phyloP scores from a whole-genome alignment of 2,113 vertebrate genomes.

The Solenodon paradoxus region DNA sequence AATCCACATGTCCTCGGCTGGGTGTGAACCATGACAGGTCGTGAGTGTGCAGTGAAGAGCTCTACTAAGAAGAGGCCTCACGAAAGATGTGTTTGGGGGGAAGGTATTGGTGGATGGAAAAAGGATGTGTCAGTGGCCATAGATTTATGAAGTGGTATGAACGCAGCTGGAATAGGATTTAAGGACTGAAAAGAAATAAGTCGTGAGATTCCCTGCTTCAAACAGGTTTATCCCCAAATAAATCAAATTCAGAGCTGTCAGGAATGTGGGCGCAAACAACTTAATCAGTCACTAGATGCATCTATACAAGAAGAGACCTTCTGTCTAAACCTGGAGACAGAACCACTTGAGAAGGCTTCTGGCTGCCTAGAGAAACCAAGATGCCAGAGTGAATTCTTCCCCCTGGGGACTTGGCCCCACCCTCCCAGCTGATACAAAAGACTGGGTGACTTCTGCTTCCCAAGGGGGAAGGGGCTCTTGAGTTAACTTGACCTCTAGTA shows the following conservation, averaged over 20 bases:
- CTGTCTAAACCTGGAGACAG: neutral
- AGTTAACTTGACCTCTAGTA: too few species aligned
- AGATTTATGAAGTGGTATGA: constrained; percentile 19
- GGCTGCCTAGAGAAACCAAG: neutral
- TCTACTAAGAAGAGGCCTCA: neutral
- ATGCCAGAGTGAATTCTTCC: neutral
- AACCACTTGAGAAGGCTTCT: neutral
- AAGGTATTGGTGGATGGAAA: neutral
- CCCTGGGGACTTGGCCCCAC: neutral
- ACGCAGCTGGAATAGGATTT: neutral
- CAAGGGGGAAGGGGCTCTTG: accelerated
- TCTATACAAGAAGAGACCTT: neutral
- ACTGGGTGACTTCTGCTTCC: neutral
- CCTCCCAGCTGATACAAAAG: neutral
- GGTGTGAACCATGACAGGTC: accelerated
- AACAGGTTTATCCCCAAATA: constrained; percentile 51
- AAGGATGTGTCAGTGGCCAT: neutral
- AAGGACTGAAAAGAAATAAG: constrained; percentile 5
- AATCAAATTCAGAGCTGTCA: neutral
- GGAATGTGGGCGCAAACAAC: neutral
- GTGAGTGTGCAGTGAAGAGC: neutral
- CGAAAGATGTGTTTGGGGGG: neutral
- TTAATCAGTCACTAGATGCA: neutral
- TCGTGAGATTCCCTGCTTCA: neutral
- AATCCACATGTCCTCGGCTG: neutral